Conservation (phyloP, 2,888 invertebrate species). For the Mythimna lalbum region DNA sequence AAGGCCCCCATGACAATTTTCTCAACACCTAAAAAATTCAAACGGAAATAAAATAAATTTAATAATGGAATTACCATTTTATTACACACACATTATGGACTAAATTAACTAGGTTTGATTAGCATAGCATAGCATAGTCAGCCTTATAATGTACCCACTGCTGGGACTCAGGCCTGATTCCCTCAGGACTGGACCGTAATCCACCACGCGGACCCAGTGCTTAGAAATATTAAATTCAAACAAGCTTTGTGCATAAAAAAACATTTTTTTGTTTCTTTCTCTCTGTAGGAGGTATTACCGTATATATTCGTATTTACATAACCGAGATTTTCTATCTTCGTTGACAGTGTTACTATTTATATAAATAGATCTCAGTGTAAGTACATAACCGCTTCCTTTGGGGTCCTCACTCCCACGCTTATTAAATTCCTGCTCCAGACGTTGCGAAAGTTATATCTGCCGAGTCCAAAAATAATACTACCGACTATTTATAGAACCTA, state of each 20-base stretch:
- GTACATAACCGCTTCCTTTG: not conserved
- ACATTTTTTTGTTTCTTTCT: not conserved
- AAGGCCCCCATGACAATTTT: not conserved
- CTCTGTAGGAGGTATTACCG: not conserved
- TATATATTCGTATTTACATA: not conserved
- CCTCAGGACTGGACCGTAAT: too few species aligned
- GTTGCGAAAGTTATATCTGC: constrained; percentile 12
- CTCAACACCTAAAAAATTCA: not conserved
- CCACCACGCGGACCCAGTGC: too few species aligned
- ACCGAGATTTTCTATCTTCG: too few species aligned
- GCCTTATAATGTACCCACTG: too few species aligned
- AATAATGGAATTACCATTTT: not conserved
- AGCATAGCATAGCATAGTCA: too few species aligned
- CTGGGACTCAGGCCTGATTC: too few species aligned
- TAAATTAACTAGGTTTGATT: too few species aligned
- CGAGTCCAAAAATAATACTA: constrained; percentile 7
- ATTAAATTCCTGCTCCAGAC: not conserved
- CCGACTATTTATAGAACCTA: not conserved
- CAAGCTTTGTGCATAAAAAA: too few species aligned
- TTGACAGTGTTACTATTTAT: not conserved
- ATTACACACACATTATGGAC: too few species aligned
- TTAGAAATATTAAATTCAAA: too few species aligned
- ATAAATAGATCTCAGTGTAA: not conserved
- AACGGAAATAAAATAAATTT: not conserved
- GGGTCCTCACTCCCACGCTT: constrained; percentile 7